Conservation (phyloP, 2,797 vertebrate genomes). For the Naso thynnoides region DNA sequence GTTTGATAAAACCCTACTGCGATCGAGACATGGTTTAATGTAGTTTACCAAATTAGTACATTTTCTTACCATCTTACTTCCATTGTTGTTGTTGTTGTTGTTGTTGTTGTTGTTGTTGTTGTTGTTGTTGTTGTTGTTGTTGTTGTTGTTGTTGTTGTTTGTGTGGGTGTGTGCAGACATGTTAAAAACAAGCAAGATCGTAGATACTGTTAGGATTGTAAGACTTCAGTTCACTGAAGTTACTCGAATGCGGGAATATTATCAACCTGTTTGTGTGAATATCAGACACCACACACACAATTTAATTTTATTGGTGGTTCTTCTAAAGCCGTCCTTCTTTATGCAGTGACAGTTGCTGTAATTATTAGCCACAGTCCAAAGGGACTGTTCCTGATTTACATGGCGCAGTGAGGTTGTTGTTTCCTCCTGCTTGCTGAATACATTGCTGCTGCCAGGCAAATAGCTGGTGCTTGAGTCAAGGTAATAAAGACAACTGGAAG, state of each 20-base stretch:
- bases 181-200: too few relatives aligned
- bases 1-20: too few relatives aligned
- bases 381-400: slow-evolving; percentile 68
- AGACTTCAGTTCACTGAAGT: too few relatives aligned
- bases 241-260: neutral
- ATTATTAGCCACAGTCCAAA: slow-evolving; percentile 66
- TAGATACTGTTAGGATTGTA: too few relatives aligned
- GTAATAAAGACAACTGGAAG: slow-evolving; percentile 65
- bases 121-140: too few relatives aligned
- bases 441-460: slow-evolving; percentile 41
- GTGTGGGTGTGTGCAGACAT: too few relatives aligned
- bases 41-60: too few relatives aligned
- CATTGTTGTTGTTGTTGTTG: too few relatives aligned
- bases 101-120: too few relatives aligned
- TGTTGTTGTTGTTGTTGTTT: too few relatives aligned
- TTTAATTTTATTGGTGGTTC: slow-evolving; percentile 5
- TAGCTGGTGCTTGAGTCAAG: slow-evolving; percentile 49
- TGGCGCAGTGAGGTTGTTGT: slow-evolving; percentile 47
- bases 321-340: slow-evolving; percentile 21
- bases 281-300: neutral
- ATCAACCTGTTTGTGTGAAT: neutral
- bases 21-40: too few relatives aligned
- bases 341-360: slow-evolving; percentile 55
- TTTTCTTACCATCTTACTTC: too few relatives aligned
- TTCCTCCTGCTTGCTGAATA: slow-evolving; percentile 51